phyloP scores from a whole-genome alignment of 1,140 invertebrate species.

The Lepidurus packardi region DNA sequence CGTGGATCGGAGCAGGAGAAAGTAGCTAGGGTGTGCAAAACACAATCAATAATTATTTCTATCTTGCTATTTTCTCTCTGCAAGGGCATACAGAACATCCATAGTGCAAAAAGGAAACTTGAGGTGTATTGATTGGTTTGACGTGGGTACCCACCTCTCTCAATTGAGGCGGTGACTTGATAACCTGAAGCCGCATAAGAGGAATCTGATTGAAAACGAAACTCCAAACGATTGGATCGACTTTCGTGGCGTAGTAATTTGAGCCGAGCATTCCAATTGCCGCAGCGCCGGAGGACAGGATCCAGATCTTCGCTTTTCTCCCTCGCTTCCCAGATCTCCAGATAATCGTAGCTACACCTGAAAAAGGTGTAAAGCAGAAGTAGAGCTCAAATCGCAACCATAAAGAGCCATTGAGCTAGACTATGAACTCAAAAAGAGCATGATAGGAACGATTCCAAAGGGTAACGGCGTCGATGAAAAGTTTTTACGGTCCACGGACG shows the following conservation, averaged over 20 bases:
- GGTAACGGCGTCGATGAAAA: too few relatives aligned
- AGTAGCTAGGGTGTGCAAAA: constrained; percentile 29
- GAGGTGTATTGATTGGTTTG: neutral
- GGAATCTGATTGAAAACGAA: constrained; percentile 64
- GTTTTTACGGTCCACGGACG: too few relatives aligned
- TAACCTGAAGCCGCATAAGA: constrained; percentile 65
- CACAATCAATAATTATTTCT: constrained; percentile 15
- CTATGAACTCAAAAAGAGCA: constrained; percentile 28
- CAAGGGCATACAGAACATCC: neutral
- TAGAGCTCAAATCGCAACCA: neutral
- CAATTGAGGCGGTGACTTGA: constrained; percentile 57
- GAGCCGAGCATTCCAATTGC: constrained; percentile 64
- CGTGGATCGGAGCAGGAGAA: constrained; percentile 34
- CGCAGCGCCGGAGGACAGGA: constrained; percentile 52
- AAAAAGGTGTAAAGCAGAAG: constrained; percentile 26
- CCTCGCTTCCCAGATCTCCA: constrained; percentile 49
- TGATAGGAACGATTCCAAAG: too few relatives aligned
- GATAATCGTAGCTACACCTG: constrained; percentile 65
- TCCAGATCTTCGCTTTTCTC: constrained; percentile 23
- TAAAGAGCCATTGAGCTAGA: neutral
- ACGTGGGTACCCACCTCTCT: constrained; percentile 54
- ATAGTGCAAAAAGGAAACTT: neutral
- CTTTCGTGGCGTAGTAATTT: constrained; percentile 56
- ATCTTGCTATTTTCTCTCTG: neutral
- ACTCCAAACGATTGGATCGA: constrained; percentile 45